These are phyloP conservation scores for Limnephilus lunatus DNA, from an alignment of 2,888 invertebrate species.

Conservation along the genomic window DNA sequence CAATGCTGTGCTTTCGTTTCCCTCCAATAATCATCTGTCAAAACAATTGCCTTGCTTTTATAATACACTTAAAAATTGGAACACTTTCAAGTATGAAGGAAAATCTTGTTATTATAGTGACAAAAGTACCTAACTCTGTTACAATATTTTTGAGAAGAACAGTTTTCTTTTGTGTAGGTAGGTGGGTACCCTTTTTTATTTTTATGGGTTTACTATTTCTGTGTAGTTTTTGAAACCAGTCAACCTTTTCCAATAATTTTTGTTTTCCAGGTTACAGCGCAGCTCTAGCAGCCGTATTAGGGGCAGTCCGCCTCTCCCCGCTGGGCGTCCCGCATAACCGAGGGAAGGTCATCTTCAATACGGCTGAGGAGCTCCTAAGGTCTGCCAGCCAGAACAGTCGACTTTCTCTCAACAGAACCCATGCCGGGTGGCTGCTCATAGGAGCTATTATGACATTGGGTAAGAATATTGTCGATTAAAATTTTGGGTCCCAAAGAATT, in stretches of 20 bases:
- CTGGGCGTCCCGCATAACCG: conserved; percentile 97
- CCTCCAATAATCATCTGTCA: no score
- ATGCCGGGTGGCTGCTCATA: conserved; percentile 98
- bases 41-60: no score
- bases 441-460: conserved; percentile 97
- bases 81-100: no score
- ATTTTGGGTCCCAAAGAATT: neutral
- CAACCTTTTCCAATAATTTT: neutral
- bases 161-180: neutral
- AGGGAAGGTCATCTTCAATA: conserved; percentile 97
- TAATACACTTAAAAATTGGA: no score
- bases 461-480: conserved; percentile 68
- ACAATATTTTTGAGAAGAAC: no score
- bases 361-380: conserved; percentile 96
- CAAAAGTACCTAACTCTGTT: no score
- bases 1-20: no score
- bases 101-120: no score
- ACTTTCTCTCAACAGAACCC: conserved; percentile 94
- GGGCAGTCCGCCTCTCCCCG: conserved; percentile 92
- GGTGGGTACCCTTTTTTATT: neutral
- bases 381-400: conserved; percentile 98
- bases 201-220: neutral
- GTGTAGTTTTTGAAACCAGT: neutral
- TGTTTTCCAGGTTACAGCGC: conserved; percentile 87
- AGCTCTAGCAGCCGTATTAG: conserved; percentile 94